These are phyloP conservation scores for Podabrus alpinus DNA, from an alignment of 2,888 invertebrate genomes.

Conservation along the genomic window DNA sequence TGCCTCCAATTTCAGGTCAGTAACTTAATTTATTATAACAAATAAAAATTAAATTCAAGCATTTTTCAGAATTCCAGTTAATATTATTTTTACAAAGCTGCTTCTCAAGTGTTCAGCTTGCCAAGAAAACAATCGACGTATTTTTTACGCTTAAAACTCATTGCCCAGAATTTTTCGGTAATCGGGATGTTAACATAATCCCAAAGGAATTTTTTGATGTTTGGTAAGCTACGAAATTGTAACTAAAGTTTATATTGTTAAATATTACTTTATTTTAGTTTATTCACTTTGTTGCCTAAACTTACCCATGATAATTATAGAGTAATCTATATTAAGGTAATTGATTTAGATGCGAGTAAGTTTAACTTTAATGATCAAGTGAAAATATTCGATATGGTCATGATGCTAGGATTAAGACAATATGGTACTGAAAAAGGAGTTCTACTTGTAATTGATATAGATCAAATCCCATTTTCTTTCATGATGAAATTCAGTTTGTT, in stretches of 20 bases:
- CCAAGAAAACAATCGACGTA: conserved; percentile 1
- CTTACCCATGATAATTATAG: conserved; percentile 62
- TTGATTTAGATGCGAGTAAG: conserved; percentile 60
- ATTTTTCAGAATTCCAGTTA: neutral
- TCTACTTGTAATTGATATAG: conserved; percentile 65
- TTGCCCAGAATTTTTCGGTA: neutral
- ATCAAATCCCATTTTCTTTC: conserved; percentile 64
- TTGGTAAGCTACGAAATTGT: neutral
- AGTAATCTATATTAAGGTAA: conserved; percentile 59
- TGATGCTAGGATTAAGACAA: conserved; percentile 61
- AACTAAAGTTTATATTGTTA: too few relatives aligned
- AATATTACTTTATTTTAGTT: conserved; percentile 45
- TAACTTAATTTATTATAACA: neutral
- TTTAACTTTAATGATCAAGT: conserved; percentile 59
- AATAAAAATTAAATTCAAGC: neutral
- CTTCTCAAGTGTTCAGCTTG: neutral
- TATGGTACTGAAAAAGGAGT: conserved; percentile 61
- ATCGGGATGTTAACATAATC: neutral
- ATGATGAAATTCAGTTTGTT: conserved; percentile 64
- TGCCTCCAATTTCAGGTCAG: conserved; percentile 62
- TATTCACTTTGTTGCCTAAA: conserved; percentile 55
- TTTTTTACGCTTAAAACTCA: conserved; percentile 5
- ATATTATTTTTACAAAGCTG: conserved; percentile 7
- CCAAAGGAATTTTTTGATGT: neutral
- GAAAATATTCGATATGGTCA: conserved; percentile 60